A percentile compares a stretch with the other conserved stretches of the same genome.
Evolutionary conservation across 1,140 invertebrate species (phyloP).

Genomic region (Proctacanthus coquilletti): DNA sequence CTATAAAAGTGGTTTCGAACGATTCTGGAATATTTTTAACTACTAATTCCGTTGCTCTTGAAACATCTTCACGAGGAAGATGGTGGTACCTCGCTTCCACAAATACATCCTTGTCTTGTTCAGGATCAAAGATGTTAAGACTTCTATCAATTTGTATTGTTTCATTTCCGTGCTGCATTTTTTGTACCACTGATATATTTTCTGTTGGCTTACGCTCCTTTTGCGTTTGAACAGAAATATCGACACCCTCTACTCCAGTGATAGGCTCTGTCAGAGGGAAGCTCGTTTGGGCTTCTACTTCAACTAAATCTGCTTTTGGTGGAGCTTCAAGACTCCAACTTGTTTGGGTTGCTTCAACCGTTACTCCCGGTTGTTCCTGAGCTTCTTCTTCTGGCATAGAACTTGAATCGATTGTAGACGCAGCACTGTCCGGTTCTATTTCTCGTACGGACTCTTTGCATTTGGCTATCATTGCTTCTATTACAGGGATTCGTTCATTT

Average conservation of each 20-base stretch:
- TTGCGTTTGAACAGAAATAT: slow-evolving; percentile 20
- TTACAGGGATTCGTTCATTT: slow-evolving; percentile 23
- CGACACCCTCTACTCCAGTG: slow-evolving; percentile 19
- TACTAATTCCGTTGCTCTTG: slow-evolving; percentile 26
- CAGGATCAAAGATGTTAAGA: slow-evolving; percentile 34
- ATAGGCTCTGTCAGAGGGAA: slow-evolving; percentile 24
- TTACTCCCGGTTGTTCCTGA: slow-evolving; percentile 7
- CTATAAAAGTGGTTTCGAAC: slow-evolving; percentile 59
- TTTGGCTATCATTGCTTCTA: slow-evolving; percentile 25
- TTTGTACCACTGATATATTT: slow-evolving; percentile 54
- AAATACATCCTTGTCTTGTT: slow-evolving; percentile 40
- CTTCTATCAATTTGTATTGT: slow-evolving; percentile 62
- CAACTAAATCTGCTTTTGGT: slow-evolving; percentile 14
- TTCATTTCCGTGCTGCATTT: slow-evolving; percentile 48
- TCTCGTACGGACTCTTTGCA: slow-evolving; percentile 15
- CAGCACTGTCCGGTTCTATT: slow-evolving; percentile 12
- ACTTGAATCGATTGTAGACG: slow-evolving; percentile 19
- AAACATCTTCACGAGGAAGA: slow-evolving; percentile 17
- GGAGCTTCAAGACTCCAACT: slow-evolving; percentile 28
- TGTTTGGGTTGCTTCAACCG: slow-evolving; percentile 35
- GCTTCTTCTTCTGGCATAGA: slow-evolving; percentile 26
- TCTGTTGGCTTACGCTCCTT: slow-evolving; percentile 35
- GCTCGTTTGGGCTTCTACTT: slow-evolving; percentile 44
- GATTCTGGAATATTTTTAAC: slow-evolving; percentile 43
- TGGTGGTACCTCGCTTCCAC: slow-evolving; percentile 57